These are phyloP conservation scores for Aphaenogaster floridana DNA, from an alignment of 1,140 invertebrate genomes.

Conservation along the genomic window DNA sequence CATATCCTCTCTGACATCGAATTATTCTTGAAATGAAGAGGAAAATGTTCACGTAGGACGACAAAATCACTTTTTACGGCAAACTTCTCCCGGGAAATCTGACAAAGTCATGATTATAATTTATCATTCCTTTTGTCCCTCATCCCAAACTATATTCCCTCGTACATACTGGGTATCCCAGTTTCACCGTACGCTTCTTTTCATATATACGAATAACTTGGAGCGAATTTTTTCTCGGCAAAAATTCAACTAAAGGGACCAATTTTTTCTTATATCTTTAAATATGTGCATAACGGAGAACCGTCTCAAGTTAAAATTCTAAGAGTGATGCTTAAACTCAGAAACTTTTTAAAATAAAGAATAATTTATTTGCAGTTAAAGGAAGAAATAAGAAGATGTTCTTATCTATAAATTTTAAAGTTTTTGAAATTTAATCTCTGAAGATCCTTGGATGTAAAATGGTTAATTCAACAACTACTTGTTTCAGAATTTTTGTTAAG, in stretches of 20 bases:
- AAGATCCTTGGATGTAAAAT: not conserved
- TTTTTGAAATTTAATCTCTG: not conserved
- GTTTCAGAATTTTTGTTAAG: not conserved
- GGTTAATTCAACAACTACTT: not conserved
- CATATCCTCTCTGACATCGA: slow-evolving; percentile 4
- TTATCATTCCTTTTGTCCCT: slow-evolving; percentile 40
- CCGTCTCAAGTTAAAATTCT: not conserved
- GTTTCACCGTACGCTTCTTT: slow-evolving; percentile 1
- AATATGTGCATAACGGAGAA: not conserved
- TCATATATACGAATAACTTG: not conserved
- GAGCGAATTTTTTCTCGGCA: not conserved
- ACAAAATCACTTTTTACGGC: slow-evolving; percentile 24
- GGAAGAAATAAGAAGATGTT: not conserved
- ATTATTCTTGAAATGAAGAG: slow-evolving; percentile 19
- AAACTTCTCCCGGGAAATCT: slow-evolving; percentile 42
- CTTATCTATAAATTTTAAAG: not conserved
- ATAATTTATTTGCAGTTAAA: slow-evolving; percentile 5
- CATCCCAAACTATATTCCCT: not conserved
- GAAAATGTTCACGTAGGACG: slow-evolving; percentile 16
- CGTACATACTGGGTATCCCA: not conserved
- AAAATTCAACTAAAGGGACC: not conserved
- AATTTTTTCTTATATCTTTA: not conserved
- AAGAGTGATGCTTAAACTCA: not conserved
- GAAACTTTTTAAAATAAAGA: not conserved
- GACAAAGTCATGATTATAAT: slow-evolving; percentile 40